phyloP scores from a whole-genome alignment of 2,888 invertebrate species.

The Caprella mutica region DNA sequence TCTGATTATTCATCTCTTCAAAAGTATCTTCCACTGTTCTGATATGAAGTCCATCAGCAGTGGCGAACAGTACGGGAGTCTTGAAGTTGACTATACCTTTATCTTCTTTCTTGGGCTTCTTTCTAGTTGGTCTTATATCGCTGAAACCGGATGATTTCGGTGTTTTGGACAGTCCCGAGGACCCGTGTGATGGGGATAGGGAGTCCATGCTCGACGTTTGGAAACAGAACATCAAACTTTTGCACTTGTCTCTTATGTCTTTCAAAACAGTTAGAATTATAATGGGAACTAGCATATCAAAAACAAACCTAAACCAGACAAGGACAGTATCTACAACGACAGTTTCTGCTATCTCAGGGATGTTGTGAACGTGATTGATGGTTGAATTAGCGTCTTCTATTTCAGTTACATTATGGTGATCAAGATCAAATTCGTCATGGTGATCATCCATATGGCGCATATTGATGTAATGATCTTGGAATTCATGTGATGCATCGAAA shows the following conservation, averaged over 20 bases:
- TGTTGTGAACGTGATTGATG: background rate
- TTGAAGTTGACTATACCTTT: constrained; percentile 34
- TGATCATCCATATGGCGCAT: background rate
- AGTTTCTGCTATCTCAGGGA: constrained; percentile 22
- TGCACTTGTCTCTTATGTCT: constrained; percentile 36
- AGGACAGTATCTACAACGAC: constrained; percentile 35
- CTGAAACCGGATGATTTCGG: constrained; percentile 3
- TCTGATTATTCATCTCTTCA: constrained; percentile 13
- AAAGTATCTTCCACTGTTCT: constrained; percentile 32
- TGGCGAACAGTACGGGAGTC: constrained; percentile 38
- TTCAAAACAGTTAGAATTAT: constrained; percentile 35
- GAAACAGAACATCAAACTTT: constrained; percentile 36
- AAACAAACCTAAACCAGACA: constrained; percentile 36
- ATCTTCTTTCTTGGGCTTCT: constrained; percentile 30
- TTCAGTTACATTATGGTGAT: no score
- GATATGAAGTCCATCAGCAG: constrained; percentile 38
- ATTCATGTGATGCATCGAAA: background rate
- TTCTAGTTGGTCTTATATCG: constrained; percentile 18
- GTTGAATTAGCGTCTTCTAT: background rate
- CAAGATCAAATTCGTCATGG: constrained; percentile 2
- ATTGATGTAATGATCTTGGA: background rate
- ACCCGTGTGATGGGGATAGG: constrained; percentile 30
- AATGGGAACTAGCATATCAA: constrained; percentile 35
- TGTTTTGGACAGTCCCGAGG: constrained; percentile 16
- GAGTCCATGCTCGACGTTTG: constrained; percentile 33